Conservation (phyloP, 2,797 vertebrate species). For the Dermochelys coriacea region DNA sequence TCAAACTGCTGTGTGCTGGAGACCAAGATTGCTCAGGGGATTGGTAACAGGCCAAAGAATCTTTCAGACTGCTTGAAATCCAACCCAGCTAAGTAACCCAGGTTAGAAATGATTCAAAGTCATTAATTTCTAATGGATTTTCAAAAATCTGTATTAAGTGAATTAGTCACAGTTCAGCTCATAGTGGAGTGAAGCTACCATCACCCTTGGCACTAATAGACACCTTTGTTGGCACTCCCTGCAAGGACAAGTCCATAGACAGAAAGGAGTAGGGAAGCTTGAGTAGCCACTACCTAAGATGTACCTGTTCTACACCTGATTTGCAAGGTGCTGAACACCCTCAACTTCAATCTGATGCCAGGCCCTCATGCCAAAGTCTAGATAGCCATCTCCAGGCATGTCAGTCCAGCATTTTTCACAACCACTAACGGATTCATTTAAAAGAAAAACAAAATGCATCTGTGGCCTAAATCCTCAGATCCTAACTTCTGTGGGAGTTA, state of each 20-base stretch:
- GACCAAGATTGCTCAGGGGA: background rate
- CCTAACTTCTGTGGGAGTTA: background rate
- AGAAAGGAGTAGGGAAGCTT: background rate
- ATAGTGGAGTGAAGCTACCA: background rate
- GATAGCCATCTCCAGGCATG: too few relatives aligned
- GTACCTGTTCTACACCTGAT: rapidly evolving
- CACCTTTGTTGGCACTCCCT: background rate
- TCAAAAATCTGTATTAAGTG: background rate
- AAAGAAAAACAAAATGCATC: background rate
- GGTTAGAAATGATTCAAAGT: background rate
- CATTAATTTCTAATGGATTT: background rate
- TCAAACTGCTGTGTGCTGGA: background rate
- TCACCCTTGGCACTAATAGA: background rate
- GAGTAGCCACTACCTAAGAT: rapidly evolving
- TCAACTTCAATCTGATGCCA: background rate
- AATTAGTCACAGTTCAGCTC: background rate
- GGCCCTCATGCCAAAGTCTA: background rate
- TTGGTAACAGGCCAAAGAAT: background rate
- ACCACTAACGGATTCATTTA: background rate
- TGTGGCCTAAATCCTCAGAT: background rate
- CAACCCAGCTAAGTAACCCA: background rate
- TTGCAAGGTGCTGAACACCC: background rate
- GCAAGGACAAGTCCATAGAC: background rate
- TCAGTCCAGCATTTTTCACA: background rate
- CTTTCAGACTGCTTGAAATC: background rate